Base-by-base conservation (phyloP, 2,797 vertebrate species). In the Galaxias olidus region DNA sequence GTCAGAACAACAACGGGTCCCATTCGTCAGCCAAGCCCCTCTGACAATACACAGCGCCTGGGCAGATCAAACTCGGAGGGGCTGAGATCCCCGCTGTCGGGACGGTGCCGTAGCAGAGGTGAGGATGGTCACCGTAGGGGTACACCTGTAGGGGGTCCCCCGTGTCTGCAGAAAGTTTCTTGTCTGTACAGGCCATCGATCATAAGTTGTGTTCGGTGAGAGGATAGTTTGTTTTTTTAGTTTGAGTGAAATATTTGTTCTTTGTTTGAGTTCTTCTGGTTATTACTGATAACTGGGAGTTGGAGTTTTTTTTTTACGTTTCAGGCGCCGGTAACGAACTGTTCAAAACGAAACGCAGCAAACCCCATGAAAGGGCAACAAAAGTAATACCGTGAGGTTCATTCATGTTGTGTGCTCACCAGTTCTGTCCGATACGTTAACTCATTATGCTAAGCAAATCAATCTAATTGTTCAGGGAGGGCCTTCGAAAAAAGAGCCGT, bases 1-100 rank as follows among this genome's bases (percentile, higher is more conserved):
- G 77, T 87, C 88, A 86, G 88, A 86, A 81, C 84, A 86, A 81
- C 84, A 80, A 69, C 80, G 80, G 76, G 41, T 70, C 79, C 77
- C 65, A 45, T 89, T 88, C 79, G 84, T 89, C 86, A 85, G 69
- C 4, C 17, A 50, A 47, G 66, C 56, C 0, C 53, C 50, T 0
- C 70, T 85, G 86, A 87, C 87, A 89, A 78, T 10, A 69, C 81
- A 75, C 62, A 73, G 78, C 82, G 79, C 30, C 2, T 2, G 30
- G 30, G 30, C 30, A 59, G 86, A 83, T 87, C 84, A 85, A 87
- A 83, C 86, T 86, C 88, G 81, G 76, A 58, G 13, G 42, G 55
- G 10, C 9, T 14, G 53, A 9, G 47, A 60, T 63, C 82, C 83
- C 73, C 79, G n/a, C 53, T 12, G 77, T 73, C 70, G 73, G 79